phyloP scores from a whole-genome alignment of 1,140 invertebrate genomes.

The Eumaeus atala region DNA sequence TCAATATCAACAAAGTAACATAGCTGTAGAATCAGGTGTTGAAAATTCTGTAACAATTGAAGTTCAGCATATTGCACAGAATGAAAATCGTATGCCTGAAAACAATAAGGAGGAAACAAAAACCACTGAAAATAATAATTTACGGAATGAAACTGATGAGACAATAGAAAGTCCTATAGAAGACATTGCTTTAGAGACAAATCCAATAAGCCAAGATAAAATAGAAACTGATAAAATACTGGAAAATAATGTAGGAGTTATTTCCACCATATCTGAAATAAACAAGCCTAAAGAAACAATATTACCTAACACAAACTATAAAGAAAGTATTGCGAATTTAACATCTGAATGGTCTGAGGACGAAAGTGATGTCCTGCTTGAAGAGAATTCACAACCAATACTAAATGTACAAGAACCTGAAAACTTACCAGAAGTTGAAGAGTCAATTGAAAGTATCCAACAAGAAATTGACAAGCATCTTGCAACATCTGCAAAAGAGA shows the following conservation, averaged over 20 bases:
- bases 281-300: neutral
- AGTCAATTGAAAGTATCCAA: constrained; percentile 69
- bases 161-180: constrained; percentile 32
- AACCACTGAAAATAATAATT: neutral
- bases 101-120: neutral
- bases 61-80: neutral
- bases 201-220: constrained; percentile 12
- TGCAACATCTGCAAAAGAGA: constrained; percentile 21
- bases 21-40: neutral
- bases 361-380: constrained; percentile 37
- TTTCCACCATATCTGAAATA: neutral
- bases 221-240: constrained; percentile 14
- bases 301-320: constrained; percentile 12
- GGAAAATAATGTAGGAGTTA: constrained; percentile 6
- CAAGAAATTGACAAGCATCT: constrained; percentile 54
- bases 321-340: constrained; percentile 46
- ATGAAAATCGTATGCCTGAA: neutral
- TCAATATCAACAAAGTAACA: no score
- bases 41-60: neutral
- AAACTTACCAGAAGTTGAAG: constrained; percentile 43
- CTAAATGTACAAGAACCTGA: constrained; percentile 18
- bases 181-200: constrained; percentile 9
- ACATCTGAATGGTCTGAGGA: constrained; percentile 69
- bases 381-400: constrained; percentile 12
- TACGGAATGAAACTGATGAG: constrained; percentile 28